phyloP scores from a whole-genome alignment of 2,113 vertebrate genomes.

The Archilochus colubris region DNA sequence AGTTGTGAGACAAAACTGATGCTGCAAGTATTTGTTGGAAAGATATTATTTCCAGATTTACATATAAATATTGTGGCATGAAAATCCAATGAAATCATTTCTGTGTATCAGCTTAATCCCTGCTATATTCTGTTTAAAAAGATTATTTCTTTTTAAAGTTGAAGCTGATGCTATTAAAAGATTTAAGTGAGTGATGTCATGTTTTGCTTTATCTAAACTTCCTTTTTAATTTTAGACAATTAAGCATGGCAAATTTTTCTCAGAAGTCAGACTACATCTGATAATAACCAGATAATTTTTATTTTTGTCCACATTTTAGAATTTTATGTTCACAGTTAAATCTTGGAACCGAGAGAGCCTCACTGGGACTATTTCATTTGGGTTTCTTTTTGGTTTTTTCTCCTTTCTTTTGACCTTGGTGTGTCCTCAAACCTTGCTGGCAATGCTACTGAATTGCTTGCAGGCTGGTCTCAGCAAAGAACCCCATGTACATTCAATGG shows the following conservation, averaged over 20 bases:
- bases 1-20: neutral
- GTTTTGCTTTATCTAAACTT: neutral
- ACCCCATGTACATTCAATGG: neutral
- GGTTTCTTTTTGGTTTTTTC: fast-evolving
- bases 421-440: constrained; percentile 13
- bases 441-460: neutral
- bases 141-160: neutral
- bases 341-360: fast-evolving
- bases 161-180: constrained; percentile 4
- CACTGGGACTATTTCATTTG: neutral
- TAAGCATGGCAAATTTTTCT: neutral
- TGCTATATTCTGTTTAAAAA: neutral
- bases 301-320: neutral
- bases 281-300: neutral
- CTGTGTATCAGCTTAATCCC: neutral
- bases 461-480: neutral
- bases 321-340: neutral
- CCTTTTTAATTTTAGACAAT: neutral
- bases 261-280: neutral
- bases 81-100: neutral
- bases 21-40: neutral
- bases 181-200: neutral
- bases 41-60: neutral
- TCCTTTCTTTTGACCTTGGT: constrained; percentile 31
- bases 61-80: neutral